Percentiles rank a stretch among this genome's conserved stretches.
Evolutionary conservation across 2,797 vertebrate genomes (phyloP).

Genomic region (Crenuchus spilurus): DNA sequence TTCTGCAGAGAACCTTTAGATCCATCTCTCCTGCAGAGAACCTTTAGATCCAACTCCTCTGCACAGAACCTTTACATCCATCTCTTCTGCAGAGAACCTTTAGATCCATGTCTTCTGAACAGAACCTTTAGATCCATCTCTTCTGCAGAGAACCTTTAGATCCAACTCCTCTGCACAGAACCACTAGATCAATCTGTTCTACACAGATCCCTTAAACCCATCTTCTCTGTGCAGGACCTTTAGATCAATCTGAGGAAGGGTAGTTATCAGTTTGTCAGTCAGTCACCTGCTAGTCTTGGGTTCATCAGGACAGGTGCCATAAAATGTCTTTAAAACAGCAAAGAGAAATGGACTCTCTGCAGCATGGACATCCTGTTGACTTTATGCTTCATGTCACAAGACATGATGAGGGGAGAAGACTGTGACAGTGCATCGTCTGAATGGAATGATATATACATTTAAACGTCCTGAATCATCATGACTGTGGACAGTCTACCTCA

Average conservation of each 20-base stretch:
- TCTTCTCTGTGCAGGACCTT: too few relatives aligned
- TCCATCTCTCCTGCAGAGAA: too few relatives aligned
- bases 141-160: too few relatives aligned
- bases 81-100: too few relatives aligned
- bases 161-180: too few relatives aligned
- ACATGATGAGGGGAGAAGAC: not conserved
- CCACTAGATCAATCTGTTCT: too few relatives aligned
- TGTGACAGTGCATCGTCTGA: not conserved
- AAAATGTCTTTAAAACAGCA: not conserved
- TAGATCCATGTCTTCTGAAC: too few relatives aligned
- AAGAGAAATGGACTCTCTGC: not conserved
- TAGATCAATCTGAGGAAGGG: not conserved
- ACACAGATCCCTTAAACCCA: too few relatives aligned
- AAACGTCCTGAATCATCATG: not conserved
- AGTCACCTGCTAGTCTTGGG: not conserved
- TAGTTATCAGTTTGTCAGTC: not conserved
- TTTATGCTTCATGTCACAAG: not conserved
- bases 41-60: too few relatives aligned
- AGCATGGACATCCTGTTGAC: not conserved
- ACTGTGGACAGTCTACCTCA: not conserved
- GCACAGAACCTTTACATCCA: too few relatives aligned
- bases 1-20: too few relatives aligned
- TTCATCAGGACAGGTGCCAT: conserved; percentile 1
- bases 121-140: too few relatives aligned
- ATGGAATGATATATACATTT: not conserved